phyloP scores from a whole-genome alignment of 1,140 invertebrate genomes.

The Muscidifurax raptorellus region DNA sequence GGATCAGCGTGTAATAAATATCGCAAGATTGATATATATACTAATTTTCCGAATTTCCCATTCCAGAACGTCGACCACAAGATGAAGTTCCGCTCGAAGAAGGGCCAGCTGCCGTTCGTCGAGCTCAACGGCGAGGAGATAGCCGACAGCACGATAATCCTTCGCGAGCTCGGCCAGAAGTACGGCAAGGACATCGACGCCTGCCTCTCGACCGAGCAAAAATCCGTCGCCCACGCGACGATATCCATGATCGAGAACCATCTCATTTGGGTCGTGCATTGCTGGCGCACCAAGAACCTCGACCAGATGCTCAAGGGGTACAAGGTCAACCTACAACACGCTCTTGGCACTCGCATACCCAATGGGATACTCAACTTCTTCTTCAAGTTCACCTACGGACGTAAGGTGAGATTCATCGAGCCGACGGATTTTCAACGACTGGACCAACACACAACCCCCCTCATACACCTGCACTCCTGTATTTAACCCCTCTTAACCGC shows the following conservation, averaged over 20 bases:
- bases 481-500: too few relatives aligned
- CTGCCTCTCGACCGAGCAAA: conserved; percentile 87
- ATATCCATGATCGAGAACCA: conserved; percentile 97
- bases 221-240: conserved; percentile 92
- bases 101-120: conserved; percentile 93
- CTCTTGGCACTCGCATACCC: conserved; percentile 90
- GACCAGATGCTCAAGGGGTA: conserved; percentile 91
- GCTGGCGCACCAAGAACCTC: conserved; percentile 92
- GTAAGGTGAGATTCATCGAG: conserved; percentile 81
- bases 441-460: background rate
- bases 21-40: too few relatives aligned
- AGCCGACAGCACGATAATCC: conserved; percentile 91
- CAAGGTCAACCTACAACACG: conserved; percentile 92
- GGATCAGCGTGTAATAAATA: too few relatives aligned
- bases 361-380: conserved; percentile 91
- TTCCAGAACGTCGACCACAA: conserved; percentile 95
- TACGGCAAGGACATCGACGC: conserved; percentile 90
- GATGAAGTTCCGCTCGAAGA: conserved; percentile 94
- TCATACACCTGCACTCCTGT: too few relatives aligned
- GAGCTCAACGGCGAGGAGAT: conserved; percentile 96
- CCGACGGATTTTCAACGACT: conserved; percentile 32
- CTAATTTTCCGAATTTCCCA: background rate
- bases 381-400: conserved; percentile 91
- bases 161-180: conserved; percentile 88
- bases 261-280: conserved; percentile 90